Conservation (phyloP, 2,113 vertebrate genomes). For the Gallinago undulata region DNA sequence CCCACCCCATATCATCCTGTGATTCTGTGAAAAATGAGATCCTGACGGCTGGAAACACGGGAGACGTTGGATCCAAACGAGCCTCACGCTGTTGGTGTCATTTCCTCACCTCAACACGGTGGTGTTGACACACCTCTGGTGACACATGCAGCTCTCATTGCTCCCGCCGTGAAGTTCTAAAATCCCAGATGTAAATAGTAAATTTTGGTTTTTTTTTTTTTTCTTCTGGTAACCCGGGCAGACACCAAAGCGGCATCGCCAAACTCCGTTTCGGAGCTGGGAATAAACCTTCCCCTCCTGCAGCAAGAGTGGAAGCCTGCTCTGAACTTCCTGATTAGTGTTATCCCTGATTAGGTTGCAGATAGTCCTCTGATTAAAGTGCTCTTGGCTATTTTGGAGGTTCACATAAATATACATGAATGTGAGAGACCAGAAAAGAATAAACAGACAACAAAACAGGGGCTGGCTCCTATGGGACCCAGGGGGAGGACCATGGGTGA, state of each 20-base stretch:
- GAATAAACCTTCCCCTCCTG: slow-evolving; percentile 9
- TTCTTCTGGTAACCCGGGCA: not conserved
- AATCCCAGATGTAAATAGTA: not conserved
- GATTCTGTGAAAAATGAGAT: not conserved
- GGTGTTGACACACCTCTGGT: not conserved
- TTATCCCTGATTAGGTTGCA: slow-evolving; percentile 67
- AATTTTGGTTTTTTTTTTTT: not conserved
- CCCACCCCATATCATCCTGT: no score
- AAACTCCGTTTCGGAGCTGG: not conserved
- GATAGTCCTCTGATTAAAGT: slow-evolving; percentile 71
- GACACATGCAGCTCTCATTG: not conserved
- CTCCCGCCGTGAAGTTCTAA: not conserved
- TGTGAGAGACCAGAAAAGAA: slow-evolving; percentile 9
- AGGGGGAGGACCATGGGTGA: not conserved
- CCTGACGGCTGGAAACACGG: not conserved
- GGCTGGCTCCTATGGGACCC: not conserved
- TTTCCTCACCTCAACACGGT: not conserved
- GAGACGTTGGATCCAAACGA: not conserved
- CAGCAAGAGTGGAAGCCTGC: slow-evolving; percentile 16
- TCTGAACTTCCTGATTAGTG: slow-evolving; percentile 66
- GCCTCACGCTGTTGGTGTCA: not conserved
- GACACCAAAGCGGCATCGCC: not conserved
- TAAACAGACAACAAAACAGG: slow-evolving; percentile 33
- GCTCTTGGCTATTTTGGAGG: slow-evolving; percentile 71
- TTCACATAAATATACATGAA: slow-evolving; percentile 75